phyloP scores from a whole-genome alignment of 1,140 invertebrate species.

The Zaprionus lachaisei region DNA sequence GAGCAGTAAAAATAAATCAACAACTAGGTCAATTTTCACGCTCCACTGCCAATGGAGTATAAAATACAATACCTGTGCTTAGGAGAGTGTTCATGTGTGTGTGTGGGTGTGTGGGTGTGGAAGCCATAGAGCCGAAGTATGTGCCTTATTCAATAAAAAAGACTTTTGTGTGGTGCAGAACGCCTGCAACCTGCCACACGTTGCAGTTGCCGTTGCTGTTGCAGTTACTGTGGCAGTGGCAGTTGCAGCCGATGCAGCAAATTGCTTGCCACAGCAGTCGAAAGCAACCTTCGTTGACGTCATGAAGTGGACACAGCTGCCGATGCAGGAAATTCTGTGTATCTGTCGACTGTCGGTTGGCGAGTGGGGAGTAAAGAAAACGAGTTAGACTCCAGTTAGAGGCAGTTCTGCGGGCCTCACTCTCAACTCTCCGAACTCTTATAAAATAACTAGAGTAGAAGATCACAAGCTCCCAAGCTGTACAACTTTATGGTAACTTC shows the following conservation, averaged over 20 bases:
- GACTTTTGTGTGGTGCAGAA: too few species aligned
- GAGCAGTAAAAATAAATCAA: conserved; percentile 65
- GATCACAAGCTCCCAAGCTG: conserved; percentile 17
- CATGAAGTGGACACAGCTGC: conserved; percentile 42
- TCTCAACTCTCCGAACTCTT: conserved; percentile 47
- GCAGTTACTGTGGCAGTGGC: not conserved
- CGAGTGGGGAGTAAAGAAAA: conserved; percentile 30
- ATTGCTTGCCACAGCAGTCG: conserved; percentile 5
- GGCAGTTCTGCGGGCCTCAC: conserved; percentile 7
- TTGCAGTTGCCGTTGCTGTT: not conserved
- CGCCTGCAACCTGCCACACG: conserved; percentile 15
- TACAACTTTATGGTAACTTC: conserved; percentile 12
- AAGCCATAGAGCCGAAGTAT: conserved; percentile 23
- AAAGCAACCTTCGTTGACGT: conserved; percentile 30
- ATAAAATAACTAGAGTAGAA: conserved; percentile 41
- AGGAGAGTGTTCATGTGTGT: conserved; percentile 10
- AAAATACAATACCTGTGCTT: conserved; percentile 35
- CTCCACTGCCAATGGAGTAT: conserved; percentile 69
- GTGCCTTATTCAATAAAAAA: conserved; percentile 30
- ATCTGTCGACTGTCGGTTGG: conserved; percentile 45
- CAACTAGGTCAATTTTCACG: conserved; percentile 77
- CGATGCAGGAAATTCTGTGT: conserved; percentile 75
- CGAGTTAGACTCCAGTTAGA: conserved; percentile 50
- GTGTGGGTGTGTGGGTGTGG: conserved; percentile 1
- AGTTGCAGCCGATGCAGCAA: conserved; percentile 18